Conservation (phyloP, 2,888 invertebrate genomes). For the Heliconius charithonia region DNA sequence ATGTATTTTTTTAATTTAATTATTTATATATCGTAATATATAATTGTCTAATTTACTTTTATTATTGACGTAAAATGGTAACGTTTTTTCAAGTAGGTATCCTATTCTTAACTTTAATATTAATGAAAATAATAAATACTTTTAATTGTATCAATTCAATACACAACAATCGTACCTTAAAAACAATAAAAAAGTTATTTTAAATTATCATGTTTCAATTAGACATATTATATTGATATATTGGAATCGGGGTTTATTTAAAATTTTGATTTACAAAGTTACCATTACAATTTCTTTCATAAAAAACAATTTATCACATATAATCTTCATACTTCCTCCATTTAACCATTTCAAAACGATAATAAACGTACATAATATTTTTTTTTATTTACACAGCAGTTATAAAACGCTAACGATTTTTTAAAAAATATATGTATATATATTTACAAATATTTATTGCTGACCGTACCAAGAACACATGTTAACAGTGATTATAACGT, state of each 20-base stretch:
- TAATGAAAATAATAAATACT: background rate
- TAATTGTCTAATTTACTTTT: background rate
- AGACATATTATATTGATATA: too few relatives aligned
- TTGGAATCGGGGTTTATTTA: too few relatives aligned
- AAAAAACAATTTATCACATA: background rate
- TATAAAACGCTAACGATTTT: background rate
- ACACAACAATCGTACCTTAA: too few relatives aligned
- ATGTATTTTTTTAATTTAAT: too few relatives aligned
- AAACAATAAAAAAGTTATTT: background rate
- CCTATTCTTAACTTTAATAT: background rate
- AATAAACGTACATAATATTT: background rate
- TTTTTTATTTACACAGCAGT: background rate
- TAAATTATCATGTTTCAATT: background rate
- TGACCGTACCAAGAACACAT: constrained; percentile 37
- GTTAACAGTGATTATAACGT: constrained; percentile 46
- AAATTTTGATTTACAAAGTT: background rate
- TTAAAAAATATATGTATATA: background rate
- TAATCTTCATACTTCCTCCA: background rate
- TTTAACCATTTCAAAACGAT: background rate
- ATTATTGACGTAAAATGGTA: background rate
- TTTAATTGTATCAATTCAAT: too few relatives aligned
- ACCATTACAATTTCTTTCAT: background rate
- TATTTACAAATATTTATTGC: constrained; percentile 32
- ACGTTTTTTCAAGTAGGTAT: background rate
- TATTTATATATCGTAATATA: background rate